These are phyloP conservation scores for Erebia palarica DNA, from an alignment of 2,888 invertebrate species.

Conservation along the genomic window DNA sequence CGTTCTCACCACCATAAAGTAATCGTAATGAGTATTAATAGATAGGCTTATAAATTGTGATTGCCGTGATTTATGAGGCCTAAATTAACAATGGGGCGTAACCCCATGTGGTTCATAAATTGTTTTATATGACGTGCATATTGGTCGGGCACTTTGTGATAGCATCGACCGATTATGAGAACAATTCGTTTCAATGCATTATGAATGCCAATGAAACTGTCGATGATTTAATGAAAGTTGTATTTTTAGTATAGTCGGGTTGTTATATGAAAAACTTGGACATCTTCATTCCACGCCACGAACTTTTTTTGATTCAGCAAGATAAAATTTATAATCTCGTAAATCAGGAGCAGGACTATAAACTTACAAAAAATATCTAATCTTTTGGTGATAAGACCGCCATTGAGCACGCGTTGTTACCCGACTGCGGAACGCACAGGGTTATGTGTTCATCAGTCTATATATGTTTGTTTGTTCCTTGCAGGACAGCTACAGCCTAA, in stretches of 20 bases:
- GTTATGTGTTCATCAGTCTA: too few species aligned
- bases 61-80: conserved; percentile 45
- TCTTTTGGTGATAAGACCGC: too few species aligned
- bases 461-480: too few species aligned
- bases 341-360: too few species aligned
- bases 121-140: conserved; percentile 52
- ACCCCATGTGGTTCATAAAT: conserved; percentile 62
- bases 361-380: too few species aligned
- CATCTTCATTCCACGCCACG: too few species aligned
- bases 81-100: conserved; percentile 63
- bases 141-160: conserved; percentile 32
- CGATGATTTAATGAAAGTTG: conserved; percentile 5
- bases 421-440: too few species aligned
- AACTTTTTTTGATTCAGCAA: too few species aligned
- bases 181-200: conserved; percentile 22
- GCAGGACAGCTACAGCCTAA: too few species aligned
- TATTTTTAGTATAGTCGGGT: neutral
- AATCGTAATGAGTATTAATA: conserved; percentile 48
- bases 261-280: neutral
- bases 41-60: conserved; percentile 48
- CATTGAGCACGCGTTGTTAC: too few species aligned
- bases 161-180: conserved; percentile 30
- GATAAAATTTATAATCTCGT: too few species aligned
- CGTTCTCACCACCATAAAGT: conserved; percentile 37
- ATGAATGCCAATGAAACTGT: conserved; percentile 16